A percentile compares a stretch with the other conserved stretches of the same genome.
phyloP scores from a whole-genome alignment of 2,888 invertebrate species.

The Andricus quercusramuli region DNA sequence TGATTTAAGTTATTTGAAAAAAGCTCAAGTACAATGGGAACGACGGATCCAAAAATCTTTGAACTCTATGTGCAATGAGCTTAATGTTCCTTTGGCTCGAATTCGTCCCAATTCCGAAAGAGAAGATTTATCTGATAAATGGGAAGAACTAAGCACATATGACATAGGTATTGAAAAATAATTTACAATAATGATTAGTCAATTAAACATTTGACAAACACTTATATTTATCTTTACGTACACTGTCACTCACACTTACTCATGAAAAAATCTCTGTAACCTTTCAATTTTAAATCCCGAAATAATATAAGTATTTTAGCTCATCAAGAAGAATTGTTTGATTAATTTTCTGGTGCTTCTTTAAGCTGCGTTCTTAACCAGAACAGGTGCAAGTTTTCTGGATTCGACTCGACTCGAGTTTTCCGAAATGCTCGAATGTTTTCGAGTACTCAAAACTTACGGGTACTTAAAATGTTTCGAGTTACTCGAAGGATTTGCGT shows the following conservation, averaged over 20 bases:
- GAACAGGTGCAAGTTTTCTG: too few species aligned
- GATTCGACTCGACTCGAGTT: too few species aligned
- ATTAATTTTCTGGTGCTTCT: neutral
- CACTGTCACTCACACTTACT: too few species aligned
- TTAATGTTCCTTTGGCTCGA: slow-evolving; percentile 91
- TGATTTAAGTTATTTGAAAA: slow-evolving; percentile 85
- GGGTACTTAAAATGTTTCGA: too few species aligned
- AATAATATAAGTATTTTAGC: too few species aligned
- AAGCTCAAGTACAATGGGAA: slow-evolving; percentile 95
- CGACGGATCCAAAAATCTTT: slow-evolving; percentile 95
- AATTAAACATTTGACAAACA: neutral
- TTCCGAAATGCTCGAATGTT: too few species aligned
- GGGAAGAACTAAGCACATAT: slow-evolving; percentile 96
- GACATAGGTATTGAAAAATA: slow-evolving; percentile 84
- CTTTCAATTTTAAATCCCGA: too few species aligned
- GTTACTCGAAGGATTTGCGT: too few species aligned
- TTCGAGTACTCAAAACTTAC: too few species aligned
- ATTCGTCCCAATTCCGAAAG: slow-evolving; percentile 87
- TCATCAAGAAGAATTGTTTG: too few species aligned
- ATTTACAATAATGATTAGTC: neutral
- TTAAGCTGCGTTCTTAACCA: too few species aligned
- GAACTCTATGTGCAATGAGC: slow-evolving; percentile 96
- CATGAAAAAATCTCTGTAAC: too few species aligned
- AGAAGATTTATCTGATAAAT: slow-evolving; percentile 91
- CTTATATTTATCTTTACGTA: neutral